phyloP scores from a whole-genome alignment of 2,888 invertebrate species.

The Drosophila ezoana region DNA sequence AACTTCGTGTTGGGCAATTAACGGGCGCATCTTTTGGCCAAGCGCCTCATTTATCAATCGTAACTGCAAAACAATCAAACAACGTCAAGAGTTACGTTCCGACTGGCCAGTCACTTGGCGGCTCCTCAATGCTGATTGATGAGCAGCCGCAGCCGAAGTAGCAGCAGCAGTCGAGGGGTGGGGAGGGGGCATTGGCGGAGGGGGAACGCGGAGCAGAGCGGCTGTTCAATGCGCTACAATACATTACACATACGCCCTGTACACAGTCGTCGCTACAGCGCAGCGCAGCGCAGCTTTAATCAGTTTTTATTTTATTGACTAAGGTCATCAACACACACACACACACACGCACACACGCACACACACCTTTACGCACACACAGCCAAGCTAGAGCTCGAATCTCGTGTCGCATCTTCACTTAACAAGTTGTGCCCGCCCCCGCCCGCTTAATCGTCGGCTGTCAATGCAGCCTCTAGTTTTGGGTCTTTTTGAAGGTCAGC shows the following conservation, averaged over 20 bases:
- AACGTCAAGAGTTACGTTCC: constrained; percentile 17
- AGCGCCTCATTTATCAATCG: constrained; percentile 63
- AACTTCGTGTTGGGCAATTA: constrained; percentile 50
- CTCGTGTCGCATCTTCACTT: constrained; percentile 71
- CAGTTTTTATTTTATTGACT: constrained; percentile 67
- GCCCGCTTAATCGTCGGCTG: neutral
- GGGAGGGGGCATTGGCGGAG: too few species aligned
- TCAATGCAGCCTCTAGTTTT: constrained; percentile 21
- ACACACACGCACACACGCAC: constrained; percentile 28
- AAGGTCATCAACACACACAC: constrained; percentile 74
- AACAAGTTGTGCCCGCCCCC: constrained; percentile 43
- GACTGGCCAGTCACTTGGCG: neutral
- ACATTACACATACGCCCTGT: constrained; percentile 48
- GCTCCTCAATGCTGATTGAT: constrained; percentile 25
- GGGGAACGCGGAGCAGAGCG: neutral
- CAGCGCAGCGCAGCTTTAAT: constrained; percentile 3
- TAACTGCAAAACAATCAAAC: constrained; percentile 55
- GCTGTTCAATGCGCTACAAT: constrained; percentile 26
- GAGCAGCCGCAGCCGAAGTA: constrained; percentile 11
- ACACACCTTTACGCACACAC: constrained; percentile 28
- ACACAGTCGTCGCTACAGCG: constrained; percentile 1
- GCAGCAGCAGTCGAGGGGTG: too few species aligned
- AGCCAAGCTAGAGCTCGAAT: constrained; percentile 30
- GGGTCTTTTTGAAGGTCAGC: constrained; percentile 69
- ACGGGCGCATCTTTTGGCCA: constrained; percentile 38